A percentile compares a stretch with the other conserved stretches of the same genome.
These are phyloP conservation scores for Lepidurus couesii DNA, from an alignment of 1,140 invertebrate genomes.

Conservation along the genomic window DNA sequence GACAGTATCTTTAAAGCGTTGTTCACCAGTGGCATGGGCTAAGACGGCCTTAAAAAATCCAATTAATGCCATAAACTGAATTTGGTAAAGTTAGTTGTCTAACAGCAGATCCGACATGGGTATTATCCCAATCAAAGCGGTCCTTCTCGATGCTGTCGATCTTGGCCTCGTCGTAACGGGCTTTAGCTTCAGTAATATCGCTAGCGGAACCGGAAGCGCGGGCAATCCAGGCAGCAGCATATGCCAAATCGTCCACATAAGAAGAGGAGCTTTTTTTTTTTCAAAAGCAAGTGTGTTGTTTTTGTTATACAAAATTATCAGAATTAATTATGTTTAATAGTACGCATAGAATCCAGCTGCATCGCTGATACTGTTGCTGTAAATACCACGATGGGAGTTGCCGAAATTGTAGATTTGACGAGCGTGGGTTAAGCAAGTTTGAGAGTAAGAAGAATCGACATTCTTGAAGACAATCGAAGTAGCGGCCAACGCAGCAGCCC, in stretches of 20 bases:
- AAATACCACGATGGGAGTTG: slow-evolving; percentile 51
- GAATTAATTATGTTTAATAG: slow-evolving; percentile 11
- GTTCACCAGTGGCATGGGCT: slow-evolving; percentile 44
- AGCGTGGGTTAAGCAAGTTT: slow-evolving; percentile 50
- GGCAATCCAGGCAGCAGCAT: slow-evolving; percentile 58
- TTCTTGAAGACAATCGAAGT: slow-evolving; percentile 49
- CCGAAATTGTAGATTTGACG: slow-evolving; percentile 57
- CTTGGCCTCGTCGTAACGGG: slow-evolving; percentile 50
- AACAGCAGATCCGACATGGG: slow-evolving; percentile 54
- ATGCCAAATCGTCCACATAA: slow-evolving; percentile 57
- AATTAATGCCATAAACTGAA: neutral
- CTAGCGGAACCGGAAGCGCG: slow-evolving; percentile 51
- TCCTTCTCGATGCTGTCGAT: slow-evolving; percentile 44
- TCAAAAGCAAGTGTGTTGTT: neutral
- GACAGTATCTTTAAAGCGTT: slow-evolving; percentile 48
- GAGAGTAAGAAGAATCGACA: slow-evolving; percentile 49
- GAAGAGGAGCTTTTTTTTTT: slow-evolving; percentile 47
- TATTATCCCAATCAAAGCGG: slow-evolving; percentile 55
- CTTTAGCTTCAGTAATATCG: slow-evolving; percentile 52
- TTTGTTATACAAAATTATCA: neutral
- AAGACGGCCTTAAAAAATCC: slow-evolving; percentile 46
- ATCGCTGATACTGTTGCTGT: slow-evolving; percentile 53
- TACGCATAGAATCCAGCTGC: slow-evolving; percentile 50
- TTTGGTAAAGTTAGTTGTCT: neutral
- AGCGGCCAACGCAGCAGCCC: slow-evolving; percentile 46